A percentile compares a stretch with the other conserved stretches of the same genome.
These are phyloP conservation scores for Rhorus exstirpatorius DNA, from an alignment of 2,888 invertebrate genomes.

Conservation along the genomic window DNA sequence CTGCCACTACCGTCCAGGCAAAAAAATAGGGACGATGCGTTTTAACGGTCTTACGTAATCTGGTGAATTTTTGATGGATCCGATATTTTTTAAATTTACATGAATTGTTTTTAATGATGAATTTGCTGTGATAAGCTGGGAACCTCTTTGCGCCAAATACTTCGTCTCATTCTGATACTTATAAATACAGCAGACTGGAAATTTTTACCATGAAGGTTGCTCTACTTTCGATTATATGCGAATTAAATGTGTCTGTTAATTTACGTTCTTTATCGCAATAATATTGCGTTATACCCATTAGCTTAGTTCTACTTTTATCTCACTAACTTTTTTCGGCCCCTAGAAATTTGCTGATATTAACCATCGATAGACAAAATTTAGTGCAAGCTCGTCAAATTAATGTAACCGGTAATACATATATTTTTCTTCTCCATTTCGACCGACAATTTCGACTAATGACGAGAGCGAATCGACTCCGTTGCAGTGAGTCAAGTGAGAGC, in stretches of 20 bases:
- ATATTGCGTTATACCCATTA: neutral
- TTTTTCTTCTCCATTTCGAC: slow-evolving; percentile 11
- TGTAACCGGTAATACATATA: neutral
- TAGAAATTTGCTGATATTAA: neutral
- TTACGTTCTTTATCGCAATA: neutral
- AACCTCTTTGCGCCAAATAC: too few species aligned
- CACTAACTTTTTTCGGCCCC: neutral
- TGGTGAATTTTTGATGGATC: too few species aligned
- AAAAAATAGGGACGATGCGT: too few species aligned
- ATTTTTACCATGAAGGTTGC: too few species aligned
- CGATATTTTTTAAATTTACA: too few species aligned
- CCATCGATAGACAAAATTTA: too few species aligned
- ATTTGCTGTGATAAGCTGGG: too few species aligned
- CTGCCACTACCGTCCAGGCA: neutral
- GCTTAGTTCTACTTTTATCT: neutral
- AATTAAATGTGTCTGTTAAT: neutral
- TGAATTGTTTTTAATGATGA: too few species aligned
- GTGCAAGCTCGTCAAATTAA: neutral
- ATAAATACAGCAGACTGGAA: too few species aligned
- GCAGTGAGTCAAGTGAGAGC: slow-evolving; percentile 47
- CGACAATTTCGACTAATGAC: slow-evolving; percentile 41
- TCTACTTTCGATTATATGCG: too few species aligned
- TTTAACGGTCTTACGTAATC: too few species aligned
- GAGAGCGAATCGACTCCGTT: slow-evolving; percentile 37
- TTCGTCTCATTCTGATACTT: too few species aligned